These are phyloP conservation scores for Furnarius figulus DNA, from an alignment of 2,113 vertebrate species.

Conservation along the genomic window DNA sequence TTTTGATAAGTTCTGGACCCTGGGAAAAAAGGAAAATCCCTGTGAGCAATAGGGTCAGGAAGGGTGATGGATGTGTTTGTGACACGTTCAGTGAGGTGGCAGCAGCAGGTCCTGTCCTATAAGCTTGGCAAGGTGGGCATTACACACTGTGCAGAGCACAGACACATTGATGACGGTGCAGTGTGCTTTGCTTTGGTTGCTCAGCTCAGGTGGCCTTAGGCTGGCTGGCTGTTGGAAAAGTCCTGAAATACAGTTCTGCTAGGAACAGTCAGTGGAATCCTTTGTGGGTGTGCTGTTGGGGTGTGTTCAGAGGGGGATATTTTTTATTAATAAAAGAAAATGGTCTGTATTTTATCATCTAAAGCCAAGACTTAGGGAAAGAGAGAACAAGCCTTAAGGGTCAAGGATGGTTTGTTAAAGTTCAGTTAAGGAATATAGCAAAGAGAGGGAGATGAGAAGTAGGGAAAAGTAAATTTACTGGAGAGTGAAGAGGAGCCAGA, in stretches of 20 bases:
- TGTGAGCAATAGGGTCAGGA: background rate
- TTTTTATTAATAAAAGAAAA: background rate
- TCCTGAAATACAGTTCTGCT: background rate
- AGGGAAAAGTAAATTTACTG: background rate
- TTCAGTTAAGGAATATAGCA: background rate
- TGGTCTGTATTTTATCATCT: background rate
- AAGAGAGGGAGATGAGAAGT: background rate
- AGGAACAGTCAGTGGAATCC: background rate
- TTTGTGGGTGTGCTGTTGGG: background rate
- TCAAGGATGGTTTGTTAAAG: background rate
- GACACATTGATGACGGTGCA: fast-evolving
- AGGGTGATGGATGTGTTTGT: too few species aligned
- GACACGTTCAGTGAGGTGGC: too few species aligned
- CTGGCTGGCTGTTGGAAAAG: background rate
- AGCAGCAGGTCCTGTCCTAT: background rate
- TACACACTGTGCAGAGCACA: fast-evolving
- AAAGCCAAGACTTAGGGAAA: background rate
- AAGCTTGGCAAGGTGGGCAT: background rate
- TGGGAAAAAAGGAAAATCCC: background rate
- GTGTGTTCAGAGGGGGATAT: background rate
- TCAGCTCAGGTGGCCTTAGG: background rate
- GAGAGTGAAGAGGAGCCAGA: background rate
- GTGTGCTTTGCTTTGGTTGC: fast-evolving
- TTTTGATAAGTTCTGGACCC: slow-evolving; percentile 13
- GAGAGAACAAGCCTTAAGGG: background rate